A percentile compares a stretch with the other conserved stretches of the same genome.
Conservation (phyloP, 2,113 vertebrate genomes). For the Semnornis frantzii region DNA sequence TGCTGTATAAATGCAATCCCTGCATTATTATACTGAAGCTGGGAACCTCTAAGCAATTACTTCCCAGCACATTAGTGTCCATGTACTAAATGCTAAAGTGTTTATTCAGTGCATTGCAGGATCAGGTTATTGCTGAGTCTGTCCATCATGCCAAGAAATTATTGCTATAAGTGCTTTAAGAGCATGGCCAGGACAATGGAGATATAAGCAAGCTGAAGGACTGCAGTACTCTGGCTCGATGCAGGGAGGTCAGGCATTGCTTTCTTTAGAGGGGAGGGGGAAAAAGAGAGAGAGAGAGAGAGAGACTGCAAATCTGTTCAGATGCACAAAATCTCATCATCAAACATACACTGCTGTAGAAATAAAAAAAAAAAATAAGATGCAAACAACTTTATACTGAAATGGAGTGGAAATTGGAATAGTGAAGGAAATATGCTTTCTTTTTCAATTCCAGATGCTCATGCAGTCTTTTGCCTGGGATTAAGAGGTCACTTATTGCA, state of each 20-base stretch:
- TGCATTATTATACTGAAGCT: conserved; percentile 67
- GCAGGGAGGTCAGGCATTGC: background rate
- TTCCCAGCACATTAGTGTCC: conserved; percentile 65
- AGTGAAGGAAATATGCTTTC: conserved; percentile 34
- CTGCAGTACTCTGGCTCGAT: background rate
- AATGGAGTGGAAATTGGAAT: conserved; percentile 61
- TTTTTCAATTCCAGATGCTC: conserved; percentile 64
- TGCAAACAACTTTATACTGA: conserved; percentile 21
- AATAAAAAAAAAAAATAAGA: background rate
- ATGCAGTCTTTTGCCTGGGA: conserved; percentile 33
- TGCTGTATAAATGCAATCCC: conserved; percentile 57
- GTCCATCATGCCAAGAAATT: conserved; percentile 71
- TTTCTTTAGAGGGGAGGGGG: background rate
- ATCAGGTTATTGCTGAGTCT: conserved; percentile 73
- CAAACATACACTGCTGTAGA: background rate
- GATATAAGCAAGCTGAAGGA: conserved; percentile 4
- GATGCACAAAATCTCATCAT: conserved; percentile 36
- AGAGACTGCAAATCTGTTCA: background rate
- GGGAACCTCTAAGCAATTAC: conserved; percentile 73
- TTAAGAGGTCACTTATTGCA: conserved; percentile 64
- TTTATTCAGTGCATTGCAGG: conserved; percentile 72
- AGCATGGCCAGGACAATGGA: conserved; percentile 32
- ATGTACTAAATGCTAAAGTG: conserved; percentile 72
- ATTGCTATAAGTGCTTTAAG: conserved; percentile 66
- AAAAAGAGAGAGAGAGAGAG: too few species aligned